Percentiles rank a stretch among this genome's conserved stretches.
Conservation (phyloP, 1,140 invertebrate species). For the Yoshiicerus persimilis region DNA sequence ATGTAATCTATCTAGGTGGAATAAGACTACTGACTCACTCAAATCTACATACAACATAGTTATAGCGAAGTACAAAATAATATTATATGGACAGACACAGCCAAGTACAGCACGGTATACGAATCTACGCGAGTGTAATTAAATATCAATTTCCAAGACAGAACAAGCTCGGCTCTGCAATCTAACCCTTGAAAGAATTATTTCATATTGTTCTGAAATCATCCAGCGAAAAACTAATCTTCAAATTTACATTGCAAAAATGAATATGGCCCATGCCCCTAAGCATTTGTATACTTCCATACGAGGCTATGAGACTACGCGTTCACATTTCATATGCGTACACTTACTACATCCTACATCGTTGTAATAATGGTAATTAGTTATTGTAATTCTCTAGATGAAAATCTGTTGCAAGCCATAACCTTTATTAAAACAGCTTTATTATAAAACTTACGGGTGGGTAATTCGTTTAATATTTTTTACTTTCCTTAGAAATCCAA, state of each 20-base stretch:
- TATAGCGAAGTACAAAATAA: background rate
- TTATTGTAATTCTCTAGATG: no score
- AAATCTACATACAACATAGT: conserved; percentile 2
- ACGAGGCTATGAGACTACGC: no score
- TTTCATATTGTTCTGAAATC: background rate
- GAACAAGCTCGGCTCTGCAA: background rate
- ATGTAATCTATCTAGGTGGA: conserved; percentile 11
- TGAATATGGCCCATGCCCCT: background rate
- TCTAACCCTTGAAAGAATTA: background rate
- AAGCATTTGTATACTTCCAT: no score
- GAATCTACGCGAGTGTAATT: background rate
- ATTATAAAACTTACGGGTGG: no score
- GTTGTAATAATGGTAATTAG: no score
- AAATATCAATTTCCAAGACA: background rate
- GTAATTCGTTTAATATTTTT: no score
- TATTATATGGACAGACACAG: background rate
- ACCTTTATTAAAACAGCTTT: no score
- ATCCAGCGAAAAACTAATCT: background rate
- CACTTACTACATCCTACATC: no score
- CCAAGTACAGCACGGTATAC: background rate
- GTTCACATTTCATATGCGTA: no score
- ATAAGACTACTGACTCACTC: background rate
- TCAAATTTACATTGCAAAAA: background rate
- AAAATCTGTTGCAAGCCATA: no score
- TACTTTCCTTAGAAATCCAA: no score